Conservation (phyloP, 2,888 invertebrate species). For the Pollenia labialis region DNA sequence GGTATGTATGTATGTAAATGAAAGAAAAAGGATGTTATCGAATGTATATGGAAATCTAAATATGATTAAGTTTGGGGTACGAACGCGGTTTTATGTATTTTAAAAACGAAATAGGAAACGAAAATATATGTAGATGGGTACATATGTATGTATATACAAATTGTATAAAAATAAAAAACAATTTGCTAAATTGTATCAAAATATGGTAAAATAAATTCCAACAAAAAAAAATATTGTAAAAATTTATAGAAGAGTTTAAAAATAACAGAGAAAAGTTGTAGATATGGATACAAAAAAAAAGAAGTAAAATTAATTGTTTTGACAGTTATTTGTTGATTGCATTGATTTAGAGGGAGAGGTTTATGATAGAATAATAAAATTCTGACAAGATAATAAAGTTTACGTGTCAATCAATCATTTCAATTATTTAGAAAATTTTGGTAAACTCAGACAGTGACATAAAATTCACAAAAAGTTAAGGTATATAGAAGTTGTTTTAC, state of each 20-base stretch:
- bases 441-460: too few relatives aligned
- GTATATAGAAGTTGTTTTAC: too few relatives aligned
- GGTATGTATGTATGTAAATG: constrained; percentile 40
- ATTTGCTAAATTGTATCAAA: constrained; percentile 1
- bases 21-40: constrained; percentile 3
- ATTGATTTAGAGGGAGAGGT: too few relatives aligned
- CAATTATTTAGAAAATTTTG: too few relatives aligned
- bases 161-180: too few relatives aligned
- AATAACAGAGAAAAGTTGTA: too few relatives aligned
- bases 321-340: not conserved
- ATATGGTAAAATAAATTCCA: constrained; percentile 2
- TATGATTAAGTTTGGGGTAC: constrained; percentile 28
- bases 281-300: too few relatives aligned
- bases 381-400: too few relatives aligned
- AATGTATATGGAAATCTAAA: constrained; percentile 20
- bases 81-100: not conserved
- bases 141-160: not conserved
- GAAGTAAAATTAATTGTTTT: not conserved
- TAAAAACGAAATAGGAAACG: not conserved
- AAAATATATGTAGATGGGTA: not conserved
- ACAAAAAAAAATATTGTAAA: not conserved
- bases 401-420: too few relatives aligned
- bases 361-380: too few relatives aligned
- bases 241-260: not conserved
- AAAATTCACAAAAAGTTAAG: too few relatives aligned